phyloP scores from a whole-genome alignment of 1,140 invertebrate genomes.

The Drosophila parvula region DNA sequence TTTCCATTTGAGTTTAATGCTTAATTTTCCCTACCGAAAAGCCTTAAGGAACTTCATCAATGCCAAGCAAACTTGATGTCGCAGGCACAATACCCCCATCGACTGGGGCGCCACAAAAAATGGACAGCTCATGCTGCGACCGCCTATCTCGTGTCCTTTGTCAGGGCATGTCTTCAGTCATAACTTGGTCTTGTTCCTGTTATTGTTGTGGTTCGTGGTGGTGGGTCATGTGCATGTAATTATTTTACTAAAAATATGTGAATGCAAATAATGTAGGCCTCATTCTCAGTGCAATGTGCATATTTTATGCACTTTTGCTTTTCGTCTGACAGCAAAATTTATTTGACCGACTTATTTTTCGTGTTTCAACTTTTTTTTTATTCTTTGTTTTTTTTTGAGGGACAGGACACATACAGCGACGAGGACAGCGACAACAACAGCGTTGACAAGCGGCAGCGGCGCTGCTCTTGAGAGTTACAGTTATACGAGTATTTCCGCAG shows the following conservation, averaged over 20 bases:
- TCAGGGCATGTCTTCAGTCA: constrained; percentile 68
- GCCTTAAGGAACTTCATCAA: too few species aligned
- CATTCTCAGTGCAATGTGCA: constrained; percentile 47
- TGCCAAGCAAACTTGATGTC: neutral
- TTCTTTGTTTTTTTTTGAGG: constrained; percentile 16
- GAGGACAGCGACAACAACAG: constrained; percentile 24
- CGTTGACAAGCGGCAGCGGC: constrained; percentile 39
- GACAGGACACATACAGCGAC: constrained; percentile 7
- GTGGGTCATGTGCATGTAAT: constrained; percentile 77
- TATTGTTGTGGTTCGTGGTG: constrained; percentile 27
- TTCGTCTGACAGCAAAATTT: constrained; percentile 73
- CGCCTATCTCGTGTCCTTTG: constrained; percentile 43
- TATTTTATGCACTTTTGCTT: constrained; percentile 78
- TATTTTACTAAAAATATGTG: constrained; percentile 77
- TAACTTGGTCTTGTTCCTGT: constrained; percentile 50
- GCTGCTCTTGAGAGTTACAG: constrained; percentile 54
- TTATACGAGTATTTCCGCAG: constrained; percentile 59
- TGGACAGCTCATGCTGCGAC: constrained; percentile 49
- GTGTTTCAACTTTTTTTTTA: constrained; percentile 18
- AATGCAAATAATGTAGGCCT: constrained; percentile 77
- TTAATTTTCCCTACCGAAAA: neutral
- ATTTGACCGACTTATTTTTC: constrained; percentile 67
- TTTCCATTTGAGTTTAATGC: neutral
- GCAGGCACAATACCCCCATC: neutral
- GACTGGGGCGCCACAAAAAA: neutral